Percentiles rank a stretch among this genome's conserved stretches.
phyloP scores from a whole-genome alignment of 2,888 invertebrate species.

The Tenthredo amoena region DNA sequence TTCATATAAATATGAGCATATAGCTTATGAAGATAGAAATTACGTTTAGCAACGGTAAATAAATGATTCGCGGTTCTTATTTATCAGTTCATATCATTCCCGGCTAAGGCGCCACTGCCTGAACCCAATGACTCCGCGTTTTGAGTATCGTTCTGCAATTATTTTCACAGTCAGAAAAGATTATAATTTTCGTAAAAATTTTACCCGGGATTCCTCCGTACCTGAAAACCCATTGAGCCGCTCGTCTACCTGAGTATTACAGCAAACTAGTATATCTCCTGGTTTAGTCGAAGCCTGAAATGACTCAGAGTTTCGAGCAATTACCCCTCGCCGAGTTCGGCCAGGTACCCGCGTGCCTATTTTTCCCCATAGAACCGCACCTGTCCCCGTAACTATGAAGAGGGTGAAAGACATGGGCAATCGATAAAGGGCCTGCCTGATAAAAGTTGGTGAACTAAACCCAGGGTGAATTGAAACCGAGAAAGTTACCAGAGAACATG shows the following conservation, averaged over 20 bases:
- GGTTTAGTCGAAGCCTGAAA: neutral
- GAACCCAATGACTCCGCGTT: neutral
- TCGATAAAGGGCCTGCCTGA: neutral
- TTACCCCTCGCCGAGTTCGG: neutral
- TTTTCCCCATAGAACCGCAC: neutral
- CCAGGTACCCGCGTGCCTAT: neutral
- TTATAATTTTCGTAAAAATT: neutral
- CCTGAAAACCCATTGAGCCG: neutral
- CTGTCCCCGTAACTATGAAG: constrained; percentile 30
- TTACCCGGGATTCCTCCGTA: neutral
- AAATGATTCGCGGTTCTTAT: neutral
- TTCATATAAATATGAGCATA: neutral
- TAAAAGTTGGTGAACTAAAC: neutral
- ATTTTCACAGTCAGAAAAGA: no score
- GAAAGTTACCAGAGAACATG: neutral
- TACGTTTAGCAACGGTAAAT: neutral
- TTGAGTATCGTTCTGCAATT: no score
- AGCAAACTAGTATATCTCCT: neutral
- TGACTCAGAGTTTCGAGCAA: neutral
- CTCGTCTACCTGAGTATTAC: neutral
- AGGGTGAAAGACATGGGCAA: neutral
- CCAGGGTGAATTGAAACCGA: neutral
- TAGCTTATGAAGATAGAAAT: neutral
- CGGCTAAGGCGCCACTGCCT: neutral
- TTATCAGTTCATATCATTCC: neutral